Base-by-base conservation (phyloP, 2,113 vertebrate genomes). In the Chionomys nivalis region DNA sequence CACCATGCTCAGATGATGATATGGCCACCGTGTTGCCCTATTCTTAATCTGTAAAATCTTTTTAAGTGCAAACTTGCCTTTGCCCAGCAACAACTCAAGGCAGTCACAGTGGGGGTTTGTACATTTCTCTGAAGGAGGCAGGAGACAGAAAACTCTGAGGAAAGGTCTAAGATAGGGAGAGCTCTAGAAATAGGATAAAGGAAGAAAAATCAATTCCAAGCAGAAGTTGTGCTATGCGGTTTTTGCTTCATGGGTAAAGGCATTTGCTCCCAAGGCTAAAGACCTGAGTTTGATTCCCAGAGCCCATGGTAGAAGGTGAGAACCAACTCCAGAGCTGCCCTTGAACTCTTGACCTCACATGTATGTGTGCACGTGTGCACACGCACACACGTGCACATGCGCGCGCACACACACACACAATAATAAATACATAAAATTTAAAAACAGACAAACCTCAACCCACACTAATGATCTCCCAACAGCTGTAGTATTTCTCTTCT, bases 401-500 rank as follows among this genome's bases (percentile, higher is more conserved):
- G n/a, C n/a, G n/a, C n/a, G n/a, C n/a, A n/a, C n/a, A n/a, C n/a
- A n/a, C 58, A 21, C 58, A 58, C 58, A 58, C 24, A 6, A 5
- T 42, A 42, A 75, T 55, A n/a, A n/a, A 28, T 63, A 61, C 13
- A 42, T 83, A 83, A 61, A 12, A 28, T 39, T 83, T 83, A 65
- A 86, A 83, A 47, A 47, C 28, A 86, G 42, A 36, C 28, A 21
- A 44, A 33, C 36, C 3, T 33, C 63, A 47, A 47, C 42, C 42
- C 42, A 68, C 90, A 36, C 42, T 63, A 97, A 91, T 70, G 63
- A 88, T 23, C 77, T 96, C 77, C 77, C 66, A 86, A 82, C 77
- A 93, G 90, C 91, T 96, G 95, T 36, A 73, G 23, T 61, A 31
- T 78, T 76, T 95, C 90, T 91, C 72, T 49, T 94, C 52, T 33